Conservation (phyloP, 2,113 vertebrate species). For the Oreocharis arfaki region DNA sequence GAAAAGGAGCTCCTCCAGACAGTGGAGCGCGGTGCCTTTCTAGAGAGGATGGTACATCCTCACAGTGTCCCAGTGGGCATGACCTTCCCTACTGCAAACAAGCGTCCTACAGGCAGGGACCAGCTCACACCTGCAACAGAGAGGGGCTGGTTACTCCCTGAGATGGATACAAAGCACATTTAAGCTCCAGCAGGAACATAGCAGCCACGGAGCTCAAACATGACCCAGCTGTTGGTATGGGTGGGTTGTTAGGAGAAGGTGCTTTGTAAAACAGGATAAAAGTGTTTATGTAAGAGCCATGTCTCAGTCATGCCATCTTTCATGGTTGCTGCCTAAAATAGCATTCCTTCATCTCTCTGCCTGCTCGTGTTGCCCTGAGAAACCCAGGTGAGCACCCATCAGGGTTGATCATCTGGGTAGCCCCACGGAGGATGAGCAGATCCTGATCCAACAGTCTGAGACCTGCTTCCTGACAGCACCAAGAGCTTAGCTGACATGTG, state of each 20-base stretch:
- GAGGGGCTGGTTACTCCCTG: not conserved
- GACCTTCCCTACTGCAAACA: not conserved
- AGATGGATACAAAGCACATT: not conserved
- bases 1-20: not conserved
- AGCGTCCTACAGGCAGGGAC: not conserved
- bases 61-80: not conserved
- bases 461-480: not conserved
- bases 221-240: not conserved
- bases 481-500: rapidly evolving
- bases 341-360: not conserved
- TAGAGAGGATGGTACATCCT: not conserved
- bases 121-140: not conserved
- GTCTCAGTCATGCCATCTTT: not conserved
- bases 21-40: not conserved
- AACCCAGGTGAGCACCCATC: not conserved
- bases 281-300: rapidly evolving
- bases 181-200: rapidly evolving
- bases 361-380: not conserved
- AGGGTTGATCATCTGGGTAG: not conserved
- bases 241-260: not conserved
- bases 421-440: not conserved
- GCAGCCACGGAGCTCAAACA: not conserved
- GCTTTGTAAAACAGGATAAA: not conserved
- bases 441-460: not conserved
- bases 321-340: not conserved